Evolutionary conservation across 30 jellyfish, hydroid and myxozoan species (phyloP), one percentile per base, ranked within the genome.

Genomic region (Aurelia coerulea): DNA sequence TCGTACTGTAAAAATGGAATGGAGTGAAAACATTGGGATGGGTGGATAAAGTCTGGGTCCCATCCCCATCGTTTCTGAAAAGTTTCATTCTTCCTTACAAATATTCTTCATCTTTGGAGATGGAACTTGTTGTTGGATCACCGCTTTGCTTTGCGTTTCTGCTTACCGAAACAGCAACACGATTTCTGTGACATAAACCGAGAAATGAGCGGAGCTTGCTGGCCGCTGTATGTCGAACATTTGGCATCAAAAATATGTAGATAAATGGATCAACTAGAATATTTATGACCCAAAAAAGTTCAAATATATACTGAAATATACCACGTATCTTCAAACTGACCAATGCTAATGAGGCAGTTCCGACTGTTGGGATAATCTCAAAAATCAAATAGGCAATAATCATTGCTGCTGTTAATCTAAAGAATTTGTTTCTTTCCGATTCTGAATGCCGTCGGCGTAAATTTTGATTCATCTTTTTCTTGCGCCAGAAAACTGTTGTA

Each of bases 241-340:
- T 16, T 59, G 23, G 81, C 64, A 19, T 14, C 5, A 46, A 23
- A 71, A 29, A 71, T 71, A 71, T 35, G 64, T 71, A 71, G 16
- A 71, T 71, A 1, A 71, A 19, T 4, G 81, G 81, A 71, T 71
- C 81, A n/a, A 29, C 81, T 31, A 39, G 14, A 0, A 71, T 14
- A 39, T 71, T 37, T 11, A 71, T 23, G 64, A 11, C 41, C 60
- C 52, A 71, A 18, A 71, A 60, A 18, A 39, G 16, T 29, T 16
- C 31, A 37, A 49, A 19, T n/a, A 71, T 49, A 10, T 37, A 14
- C 64, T 71, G 64, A 5, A 2, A 16, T 6, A 39, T 16, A 71
- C 41, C 68, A 19, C 14, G 64, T 13, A 14, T 32, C 16, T 39
- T 3, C 3, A 8, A 6, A 49, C 31, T 12, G 16, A 13, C 81